These are phyloP conservation scores for Diloba caeruleocephala DNA, from an alignment of 2,888 invertebrate species.

Conservation along the genomic window DNA sequence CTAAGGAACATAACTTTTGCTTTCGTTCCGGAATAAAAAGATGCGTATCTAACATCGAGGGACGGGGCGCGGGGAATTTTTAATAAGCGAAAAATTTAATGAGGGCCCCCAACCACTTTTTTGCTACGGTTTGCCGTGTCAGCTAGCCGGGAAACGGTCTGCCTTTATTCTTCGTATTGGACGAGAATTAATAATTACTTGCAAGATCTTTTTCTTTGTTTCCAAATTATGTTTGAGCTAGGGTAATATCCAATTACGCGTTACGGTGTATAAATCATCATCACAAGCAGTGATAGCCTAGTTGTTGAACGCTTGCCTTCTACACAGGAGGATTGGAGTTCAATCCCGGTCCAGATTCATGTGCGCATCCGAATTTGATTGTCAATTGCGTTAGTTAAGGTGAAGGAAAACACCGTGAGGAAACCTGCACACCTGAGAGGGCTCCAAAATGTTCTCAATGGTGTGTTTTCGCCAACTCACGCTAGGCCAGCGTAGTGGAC, in stretches of 20 bases:
- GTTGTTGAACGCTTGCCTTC: too few species aligned
- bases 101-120: slow-evolving; percentile 77
- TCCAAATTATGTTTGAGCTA: slow-evolving; percentile 30
- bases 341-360: too few species aligned
- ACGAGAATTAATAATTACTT: slow-evolving; percentile 64
- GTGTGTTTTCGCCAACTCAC: too few species aligned
- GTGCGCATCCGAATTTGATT: too few species aligned
- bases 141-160: slow-evolving; percentile 68
- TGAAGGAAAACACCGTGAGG: too few species aligned
- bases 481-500: too few species aligned
- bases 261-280: not conserved
- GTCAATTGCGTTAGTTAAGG: too few species aligned
- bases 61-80: slow-evolving; percentile 86
- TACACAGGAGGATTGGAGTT: too few species aligned
- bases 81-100: slow-evolving; percentile 89
- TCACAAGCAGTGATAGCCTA: too few species aligned
- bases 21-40: slow-evolving; percentile 84
- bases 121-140: slow-evolving; percentile 77
- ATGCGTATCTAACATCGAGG: slow-evolving; percentile 81
- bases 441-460: too few species aligned
- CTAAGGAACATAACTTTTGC: slow-evolving; percentile 85
- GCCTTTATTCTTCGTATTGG: slow-evolving; percentile 65
- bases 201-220: slow-evolving; percentile 47
- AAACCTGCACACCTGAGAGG: too few species aligned
- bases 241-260: slow-evolving; percentile 39